Percentiles rank a stretch among this genome's conserved stretches.
These are phyloP conservation scores for Sesamia inferens DNA, from an alignment of 2,888 invertebrate genomes.

Conservation along the genomic window DNA sequence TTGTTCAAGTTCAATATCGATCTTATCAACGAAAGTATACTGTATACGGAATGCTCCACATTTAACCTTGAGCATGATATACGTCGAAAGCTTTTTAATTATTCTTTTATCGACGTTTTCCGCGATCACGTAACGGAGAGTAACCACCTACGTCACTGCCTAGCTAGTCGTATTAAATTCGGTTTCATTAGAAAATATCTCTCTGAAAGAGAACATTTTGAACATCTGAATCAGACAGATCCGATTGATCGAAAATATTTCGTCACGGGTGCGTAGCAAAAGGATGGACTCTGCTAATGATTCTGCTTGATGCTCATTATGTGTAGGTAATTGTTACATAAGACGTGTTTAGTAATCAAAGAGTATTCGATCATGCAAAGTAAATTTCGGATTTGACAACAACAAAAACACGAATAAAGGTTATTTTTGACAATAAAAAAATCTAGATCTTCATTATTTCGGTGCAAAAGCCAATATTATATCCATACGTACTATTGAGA, in stretches of 20 bases:
- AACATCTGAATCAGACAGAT: constrained; percentile 16
- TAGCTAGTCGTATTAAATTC: constrained; percentile 1
- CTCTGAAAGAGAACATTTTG: neutral
- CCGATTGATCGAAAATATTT: constrained; percentile 20
- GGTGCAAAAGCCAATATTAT: constrained; percentile 16
- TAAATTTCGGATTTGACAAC: neutral
- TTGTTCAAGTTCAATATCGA: constrained; percentile 11
- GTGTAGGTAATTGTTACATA: neutral
- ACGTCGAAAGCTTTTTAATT: neutral
- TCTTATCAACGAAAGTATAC: constrained; percentile 13
- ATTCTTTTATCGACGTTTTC: constrained; percentile 3
- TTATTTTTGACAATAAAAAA: neutral
- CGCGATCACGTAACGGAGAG: constrained; percentile 1
- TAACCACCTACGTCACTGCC: neutral
- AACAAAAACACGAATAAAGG: neutral
- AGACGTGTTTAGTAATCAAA: constrained; percentile 9
- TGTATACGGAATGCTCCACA: constrained; percentile 3
- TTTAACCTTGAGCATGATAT: constrained; percentile 7
- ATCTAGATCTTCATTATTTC: constrained; percentile 9
- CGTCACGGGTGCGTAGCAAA: constrained; percentile 7
- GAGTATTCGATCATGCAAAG: neutral
- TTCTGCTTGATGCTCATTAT: neutral
- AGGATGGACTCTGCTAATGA: neutral
- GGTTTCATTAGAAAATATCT: neutral
- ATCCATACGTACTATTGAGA: constrained; percentile 21